Evolutionary conservation across 1,140 invertebrate species (phyloP), one percentile per base, ranked within the genome.

Genomic region (Atta texana): DNA sequence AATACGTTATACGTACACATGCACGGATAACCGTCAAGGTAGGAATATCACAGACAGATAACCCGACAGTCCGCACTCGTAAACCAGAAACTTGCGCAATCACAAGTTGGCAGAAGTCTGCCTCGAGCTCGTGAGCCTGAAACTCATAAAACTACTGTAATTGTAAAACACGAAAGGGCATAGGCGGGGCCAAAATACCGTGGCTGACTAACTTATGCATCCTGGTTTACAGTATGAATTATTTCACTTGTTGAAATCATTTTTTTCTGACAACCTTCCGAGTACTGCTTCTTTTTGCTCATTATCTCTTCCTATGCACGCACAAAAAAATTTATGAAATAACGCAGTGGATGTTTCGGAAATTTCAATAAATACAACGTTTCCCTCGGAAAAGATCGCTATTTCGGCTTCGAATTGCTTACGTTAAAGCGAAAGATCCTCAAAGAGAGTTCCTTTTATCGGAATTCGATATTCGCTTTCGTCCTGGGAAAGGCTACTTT

Each of bases 101-200:
- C 92, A 93, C 92, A 93, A 93, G 91, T 93, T 92, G 92, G 87
- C 86, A 82, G 89, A 93, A 93, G 92, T 92, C 91, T 87, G 90
- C 74, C 64, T 63, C 86, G 89, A 89, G 63, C 84, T 82, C 78
- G 90, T 53, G 91, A 80, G 78, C 74, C 85, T 89, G 90, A 85
- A 93, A 93, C 92, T 93, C 93, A 93, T 93, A 93, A 93, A 93
- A 93, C 92, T 93, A 93, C 89, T 87, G 92, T 93, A 93, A 93
- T 93, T 92, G 93, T 93, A 93, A 93, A 93, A 93, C 92, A 93
- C 90, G 91, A 93, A 92, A 91, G 89, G 87, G 88, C 77, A 81
- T 64, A 72, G 86, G 88, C 75, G 88, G 68, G 71, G 34, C 78
- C 75, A 49, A 81, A 89, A 87, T 89, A 74, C 72, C 31, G 64